These are phyloP conservation scores for Apamea sordens DNA, from an alignment of 2,888 invertebrate species.

Conservation along the genomic window DNA sequence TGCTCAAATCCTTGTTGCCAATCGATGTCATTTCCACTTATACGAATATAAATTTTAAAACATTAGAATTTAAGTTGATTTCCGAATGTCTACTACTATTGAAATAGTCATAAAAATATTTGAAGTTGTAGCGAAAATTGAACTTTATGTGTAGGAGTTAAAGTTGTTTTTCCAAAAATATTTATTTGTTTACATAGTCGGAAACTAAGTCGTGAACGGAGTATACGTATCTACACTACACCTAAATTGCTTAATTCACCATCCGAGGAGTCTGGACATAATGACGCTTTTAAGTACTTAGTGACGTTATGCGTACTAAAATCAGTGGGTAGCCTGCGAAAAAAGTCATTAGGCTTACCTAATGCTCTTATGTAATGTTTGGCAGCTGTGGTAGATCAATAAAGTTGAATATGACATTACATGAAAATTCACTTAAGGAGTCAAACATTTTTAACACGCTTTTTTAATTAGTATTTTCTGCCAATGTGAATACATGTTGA, in stretches of 20 bases:
- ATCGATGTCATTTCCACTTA: background rate
- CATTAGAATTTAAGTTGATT: background rate
- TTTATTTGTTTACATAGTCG: background rate
- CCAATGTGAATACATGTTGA: background rate
- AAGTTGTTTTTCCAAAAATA: background rate
- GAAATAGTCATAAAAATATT: background rate
- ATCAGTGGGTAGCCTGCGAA: constrained; percentile 44
- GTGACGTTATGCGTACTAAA: constrained; percentile 58
- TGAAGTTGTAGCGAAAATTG: background rate
- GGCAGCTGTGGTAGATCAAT: background rate
- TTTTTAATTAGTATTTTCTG: background rate
- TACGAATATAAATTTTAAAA: rapidly evolving
- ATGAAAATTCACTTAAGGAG: constrained; percentile 1
- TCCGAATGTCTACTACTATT: background rate
- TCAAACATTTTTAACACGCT: background rate
- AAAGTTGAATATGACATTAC: constrained; percentile 11
- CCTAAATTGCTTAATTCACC: constrained; percentile 73
- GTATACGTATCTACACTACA: constrained; percentile 56
- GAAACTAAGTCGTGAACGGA: constrained; percentile 2
- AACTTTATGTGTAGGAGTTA: too few relatives aligned
- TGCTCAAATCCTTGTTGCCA: background rate
- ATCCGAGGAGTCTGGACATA: constrained; percentile 72
- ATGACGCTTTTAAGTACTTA: constrained; percentile 73
- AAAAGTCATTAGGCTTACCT: constrained; percentile 27
- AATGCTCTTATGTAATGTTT: constrained; percentile 2